Conservation (phyloP, 1,140 invertebrate genomes). For the Papilio helenus region DNA sequence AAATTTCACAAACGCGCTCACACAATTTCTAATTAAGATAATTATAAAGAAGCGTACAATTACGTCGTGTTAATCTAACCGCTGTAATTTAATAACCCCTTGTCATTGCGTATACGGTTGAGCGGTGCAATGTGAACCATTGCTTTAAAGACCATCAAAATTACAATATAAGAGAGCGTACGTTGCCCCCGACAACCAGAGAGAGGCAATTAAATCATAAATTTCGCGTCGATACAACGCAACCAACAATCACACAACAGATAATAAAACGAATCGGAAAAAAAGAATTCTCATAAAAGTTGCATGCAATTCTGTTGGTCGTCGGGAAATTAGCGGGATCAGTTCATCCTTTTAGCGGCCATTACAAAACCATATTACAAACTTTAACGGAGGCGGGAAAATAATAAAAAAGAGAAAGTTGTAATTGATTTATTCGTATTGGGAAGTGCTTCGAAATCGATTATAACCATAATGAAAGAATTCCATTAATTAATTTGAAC, state of each 20-base stretch:
- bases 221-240: conserved; percentile 70
- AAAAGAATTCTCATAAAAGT: conserved; percentile 57
- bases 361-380: conserved; percentile 52
- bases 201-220: conserved; percentile 78
- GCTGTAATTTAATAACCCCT: conserved; percentile 33
- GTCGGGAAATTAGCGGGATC: conserved; percentile 60
- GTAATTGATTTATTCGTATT: conserved; percentile 59
- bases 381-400: conserved; percentile 59
- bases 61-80: conserved; percentile 35
- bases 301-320: conserved; percentile 59
- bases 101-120: conserved; percentile 56
- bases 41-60: conserved; percentile 36
- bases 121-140: conserved; percentile 48
- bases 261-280: conserved; percentile 73
- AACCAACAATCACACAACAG: conserved; percentile 79
- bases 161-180: conserved; percentile 40
- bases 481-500: conserved; percentile 58
- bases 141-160: conserved; percentile 34
- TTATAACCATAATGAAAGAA: conserved; percentile 58
- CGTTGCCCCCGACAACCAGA: conserved; percentile 60
- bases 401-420: conserved; percentile 58
- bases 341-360: conserved; percentile 48
- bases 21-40: conserved; percentile 34
- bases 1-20: conserved; percentile 18
- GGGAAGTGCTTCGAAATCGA: conserved; percentile 55